Base-by-base conservation (phyloP, 2,113 vertebrate genomes). In the Eolophus roseicapilla region DNA sequence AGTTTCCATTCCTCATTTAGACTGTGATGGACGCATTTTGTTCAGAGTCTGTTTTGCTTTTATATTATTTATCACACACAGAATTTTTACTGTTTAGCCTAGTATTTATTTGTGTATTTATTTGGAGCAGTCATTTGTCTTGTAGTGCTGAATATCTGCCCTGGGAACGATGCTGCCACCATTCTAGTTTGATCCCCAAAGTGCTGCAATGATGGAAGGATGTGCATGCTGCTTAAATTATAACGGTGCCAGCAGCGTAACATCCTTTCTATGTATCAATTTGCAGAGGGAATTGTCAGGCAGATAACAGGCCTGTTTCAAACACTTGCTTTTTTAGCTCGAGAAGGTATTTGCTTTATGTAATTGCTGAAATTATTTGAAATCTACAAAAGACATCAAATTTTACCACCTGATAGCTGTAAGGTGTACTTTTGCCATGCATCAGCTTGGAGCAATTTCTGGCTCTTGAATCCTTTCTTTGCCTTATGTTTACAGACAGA, bases 21-120 rank as follows among this genome's bases (percentile, higher is more conserved):
- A 46, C 13, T 3, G 4, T 13, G 25, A 7, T 23, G 10, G 13
- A 29, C 9, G 23, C 1, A 0, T 46, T 62, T 69, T 28, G 12
- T 69, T 57, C 35, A 11, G 10, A 25, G 7, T 17, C 5, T 9
- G 46, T 7, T 44, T 39, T 46, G 12, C 33, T 70, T 18, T 20
- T 63, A 18, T 52, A 60, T 29, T 5, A 9, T 75, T 85, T 78
- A 50, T 16, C 4, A 7, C 7, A 4, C 10, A 17, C 5, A 3
- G 5, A 23, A 50, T 18, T 89, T 70, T 86, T 57, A 59, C 33
- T 17, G 16, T 27, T 78, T 86, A 47, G 2, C 25, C 39, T 77
- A 25, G 7, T 47, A 8, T 46, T 68, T 91, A 18, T 33, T 4
- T 39, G 1, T 39, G 18, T 55, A 57, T 33, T 78, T 63, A 21